A percentile compares a stretch with the other conserved stretches of the same genome.
These are phyloP conservation scores for Drosophila multiciliata DNA, from an alignment of 2,888 invertebrate genomes.

Conservation along the genomic window DNA sequence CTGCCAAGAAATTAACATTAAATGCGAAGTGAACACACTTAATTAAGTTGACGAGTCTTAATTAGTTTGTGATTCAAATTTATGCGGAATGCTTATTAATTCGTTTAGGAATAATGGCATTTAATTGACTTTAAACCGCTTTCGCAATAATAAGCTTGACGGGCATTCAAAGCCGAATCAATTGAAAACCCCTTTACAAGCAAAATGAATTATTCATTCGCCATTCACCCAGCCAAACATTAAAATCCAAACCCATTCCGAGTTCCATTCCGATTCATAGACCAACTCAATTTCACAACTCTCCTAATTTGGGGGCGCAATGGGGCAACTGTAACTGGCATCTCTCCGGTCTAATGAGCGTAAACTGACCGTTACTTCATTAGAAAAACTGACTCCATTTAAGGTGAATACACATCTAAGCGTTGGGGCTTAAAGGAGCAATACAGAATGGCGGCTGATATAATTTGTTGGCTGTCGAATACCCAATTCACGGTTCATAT, in stretches of 20 bases:
- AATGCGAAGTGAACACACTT: not conserved
- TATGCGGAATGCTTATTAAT: slow-evolving; percentile 5
- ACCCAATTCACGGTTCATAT: slow-evolving; percentile 50
- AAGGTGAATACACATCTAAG: slow-evolving; percentile 1
- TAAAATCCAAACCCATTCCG: slow-evolving; percentile 2
- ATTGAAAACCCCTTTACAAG: slow-evolving; percentile 33
- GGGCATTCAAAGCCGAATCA: slow-evolving; percentile 17
- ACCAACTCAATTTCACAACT: slow-evolving; percentile 31
- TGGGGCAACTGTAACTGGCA: not conserved
- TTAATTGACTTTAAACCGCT: slow-evolving; percentile 48
- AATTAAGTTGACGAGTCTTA: slow-evolving; percentile 3
- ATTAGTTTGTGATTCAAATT: slow-evolving; percentile 30
- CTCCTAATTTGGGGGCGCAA: not conserved
- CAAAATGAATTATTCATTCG: slow-evolving; percentile 69
- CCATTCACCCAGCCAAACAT: slow-evolving; percentile 31
- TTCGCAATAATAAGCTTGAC: slow-evolving; percentile 29
- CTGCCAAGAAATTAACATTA: not conserved
- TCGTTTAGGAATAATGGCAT: slow-evolving; percentile 19
- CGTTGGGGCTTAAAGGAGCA: slow-evolving; percentile 18
- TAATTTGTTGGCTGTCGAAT: slow-evolving; percentile 15
- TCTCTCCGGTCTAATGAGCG: slow-evolving; percentile 33
- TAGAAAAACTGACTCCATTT: slow-evolving; percentile 15
- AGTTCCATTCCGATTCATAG: slow-evolving; percentile 4
- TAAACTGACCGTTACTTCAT: slow-evolving; percentile 36
- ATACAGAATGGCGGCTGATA: slow-evolving; percentile 6